Evolutionary conservation across 1,140 invertebrate species (phyloP), one percentile per base, ranked within the genome.

Genomic region (Ephestia elutella): DNA sequence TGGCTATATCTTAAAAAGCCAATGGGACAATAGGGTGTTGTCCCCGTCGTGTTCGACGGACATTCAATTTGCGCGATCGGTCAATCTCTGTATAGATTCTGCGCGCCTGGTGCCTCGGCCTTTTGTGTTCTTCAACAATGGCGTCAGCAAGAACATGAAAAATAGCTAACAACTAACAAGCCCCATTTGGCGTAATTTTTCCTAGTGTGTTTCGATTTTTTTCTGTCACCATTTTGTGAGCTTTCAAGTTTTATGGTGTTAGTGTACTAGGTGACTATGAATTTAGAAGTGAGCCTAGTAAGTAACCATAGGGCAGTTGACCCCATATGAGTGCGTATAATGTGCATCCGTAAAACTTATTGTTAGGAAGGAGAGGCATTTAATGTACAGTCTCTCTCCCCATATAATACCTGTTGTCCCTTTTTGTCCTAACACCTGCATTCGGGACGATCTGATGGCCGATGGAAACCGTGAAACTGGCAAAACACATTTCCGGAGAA

Each of bases 11-110:
- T 80, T 79, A 75, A 75, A 84, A 75, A 73, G 71, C 67, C 65
- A 49, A 56, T 57, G 55, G 70, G 61, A 80, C 79, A 80, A 84
- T 78, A 60, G 78, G 53, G 62, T 64, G 66, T 65, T 68, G 69
- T 75, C 49, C 58, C 53, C 49, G 56, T 68, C 66, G 65, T 75
- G 73, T 59, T 60, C 59, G 59, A 50, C 56, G 64, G 57, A 65
- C 63, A 62, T 85, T 82, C 82, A 85, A 85, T 85, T 85, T 80
- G 72, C 71, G 66, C 80, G 72, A 83, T 75, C 77, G 77, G 80
- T 82, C 82, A 83, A 82, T 78, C 79, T 78, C 79, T 78, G 60
- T 71, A 73, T 70, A 68, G 62, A 60, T 61, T 63, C 62, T 80
- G 73, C 54, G 56, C 54, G 72, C 82, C 75, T 77, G 71, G 79